phyloP scores from a whole-genome alignment of 2,797 vertebrate species.

The Pantherophis alleghaniensis region DNA sequence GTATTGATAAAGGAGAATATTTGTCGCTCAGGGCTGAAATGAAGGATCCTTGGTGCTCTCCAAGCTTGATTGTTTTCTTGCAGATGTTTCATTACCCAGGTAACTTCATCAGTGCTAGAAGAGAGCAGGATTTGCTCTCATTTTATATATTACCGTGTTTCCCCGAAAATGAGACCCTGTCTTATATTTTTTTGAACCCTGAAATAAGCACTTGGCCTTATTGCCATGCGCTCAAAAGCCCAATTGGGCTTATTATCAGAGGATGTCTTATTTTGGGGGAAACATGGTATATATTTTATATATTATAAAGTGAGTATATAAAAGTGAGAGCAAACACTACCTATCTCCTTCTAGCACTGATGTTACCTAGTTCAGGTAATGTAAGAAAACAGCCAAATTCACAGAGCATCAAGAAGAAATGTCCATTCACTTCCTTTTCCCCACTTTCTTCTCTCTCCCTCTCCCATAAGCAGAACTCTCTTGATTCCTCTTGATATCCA shows the following conservation, averaged over 20 bases:
- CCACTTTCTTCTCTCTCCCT: background rate
- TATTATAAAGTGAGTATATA: background rate
- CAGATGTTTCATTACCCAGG: background rate
- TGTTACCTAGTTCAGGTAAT: background rate
- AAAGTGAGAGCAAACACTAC: background rate
- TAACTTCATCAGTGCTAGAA: background rate
- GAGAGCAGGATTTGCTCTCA: background rate
- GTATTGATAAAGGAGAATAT: background rate
- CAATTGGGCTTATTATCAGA: no score
- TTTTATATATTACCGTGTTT: background rate
- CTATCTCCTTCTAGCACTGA: background rate
- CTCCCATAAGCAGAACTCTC: background rate
- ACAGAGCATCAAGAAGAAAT: background rate
- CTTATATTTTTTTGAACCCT: no score
- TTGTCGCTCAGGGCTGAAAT: background rate
- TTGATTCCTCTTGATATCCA: background rate
- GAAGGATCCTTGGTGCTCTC: background rate
- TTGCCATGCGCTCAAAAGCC: no score
- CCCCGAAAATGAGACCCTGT: no score
- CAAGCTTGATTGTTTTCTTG: background rate
- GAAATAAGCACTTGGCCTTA: no score
- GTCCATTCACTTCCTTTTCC: background rate
- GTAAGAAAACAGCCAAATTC: background rate
- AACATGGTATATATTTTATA: background rate
- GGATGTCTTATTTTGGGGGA: no score